These are phyloP conservation scores for Azemiops feae DNA, from an alignment of 2,113 vertebrate genomes.

Conservation along the genomic window DNA sequence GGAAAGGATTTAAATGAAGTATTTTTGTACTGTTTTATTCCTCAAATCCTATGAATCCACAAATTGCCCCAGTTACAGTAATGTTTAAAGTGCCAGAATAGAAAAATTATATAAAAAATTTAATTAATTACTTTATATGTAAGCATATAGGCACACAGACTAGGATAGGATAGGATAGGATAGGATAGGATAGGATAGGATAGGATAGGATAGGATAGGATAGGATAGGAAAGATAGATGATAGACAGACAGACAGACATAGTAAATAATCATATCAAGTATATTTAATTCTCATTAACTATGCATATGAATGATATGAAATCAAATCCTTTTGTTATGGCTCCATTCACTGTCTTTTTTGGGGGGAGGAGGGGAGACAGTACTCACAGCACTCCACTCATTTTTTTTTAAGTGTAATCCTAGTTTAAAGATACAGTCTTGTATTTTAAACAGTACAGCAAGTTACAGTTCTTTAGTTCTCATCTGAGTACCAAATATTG, in stretches of 20 bases:
- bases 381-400: neutral
- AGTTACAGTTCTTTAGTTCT: neutral
- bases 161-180: no score
- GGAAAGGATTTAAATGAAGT: neutral
- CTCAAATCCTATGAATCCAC: neutral
- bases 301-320: neutral
- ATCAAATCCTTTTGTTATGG: neutral
- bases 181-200: no score
- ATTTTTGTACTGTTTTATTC: neutral
- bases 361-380: neutral
- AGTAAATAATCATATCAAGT: neutral
- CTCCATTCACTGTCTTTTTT: neutral
- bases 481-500: neutral
- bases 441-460: neutral
- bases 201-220: no score
- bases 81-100: neutral
- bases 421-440: neutral
- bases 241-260: neutral
- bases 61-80: neutral
- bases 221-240: no score
- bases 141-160: neutral
- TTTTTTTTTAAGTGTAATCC: neutral
- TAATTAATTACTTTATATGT: neutral
- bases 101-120: neutral
- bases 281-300: neutral